Evolutionary conservation across 2,888 invertebrate species (phyloP).

Genomic region (Entomobrya multifasciata): DNA sequence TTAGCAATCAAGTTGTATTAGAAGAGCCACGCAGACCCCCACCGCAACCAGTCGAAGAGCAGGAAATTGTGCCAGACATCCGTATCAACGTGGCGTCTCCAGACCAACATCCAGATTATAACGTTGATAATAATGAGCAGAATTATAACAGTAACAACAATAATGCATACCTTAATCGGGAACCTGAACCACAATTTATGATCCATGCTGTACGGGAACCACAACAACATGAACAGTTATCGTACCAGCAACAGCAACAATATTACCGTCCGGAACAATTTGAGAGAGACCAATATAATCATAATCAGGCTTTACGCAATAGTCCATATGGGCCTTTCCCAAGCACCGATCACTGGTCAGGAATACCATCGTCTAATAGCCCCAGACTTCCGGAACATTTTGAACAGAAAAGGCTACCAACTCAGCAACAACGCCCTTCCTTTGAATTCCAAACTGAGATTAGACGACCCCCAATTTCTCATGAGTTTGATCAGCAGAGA

Average conservation of each 20-base stretch:
- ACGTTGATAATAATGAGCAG: neutral
- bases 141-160: neutral
- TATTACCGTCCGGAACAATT: slow-evolving; percentile 3
- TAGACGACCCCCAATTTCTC: neutral
- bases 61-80: slow-evolving; percentile 57
- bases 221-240: neutral
- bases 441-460: slow-evolving; percentile 4
- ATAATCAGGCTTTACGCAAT: slow-evolving; percentile 3
- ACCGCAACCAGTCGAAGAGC: slow-evolving; percentile 8
- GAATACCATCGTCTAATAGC: slow-evolving; percentile 63
- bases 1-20: neutral
- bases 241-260: neutral
- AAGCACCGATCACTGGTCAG: slow-evolving; percentile 65
- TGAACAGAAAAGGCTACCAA: slow-evolving; percentile 19
- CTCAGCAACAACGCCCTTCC: neutral
- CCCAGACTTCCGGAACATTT: slow-evolving; percentile 56
- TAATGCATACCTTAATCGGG: neutral
- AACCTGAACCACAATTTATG: neutral
- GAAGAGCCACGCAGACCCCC: neutral
- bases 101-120: slow-evolving; percentile 1
- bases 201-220: neutral
- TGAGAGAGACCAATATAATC: neutral
- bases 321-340: slow-evolving; percentile 67
- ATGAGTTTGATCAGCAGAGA: neutral
- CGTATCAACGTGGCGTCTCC: slow-evolving; percentile 45